Conservation (phyloP, 2,113 vertebrate genomes). For the Falco punctatus region DNA sequence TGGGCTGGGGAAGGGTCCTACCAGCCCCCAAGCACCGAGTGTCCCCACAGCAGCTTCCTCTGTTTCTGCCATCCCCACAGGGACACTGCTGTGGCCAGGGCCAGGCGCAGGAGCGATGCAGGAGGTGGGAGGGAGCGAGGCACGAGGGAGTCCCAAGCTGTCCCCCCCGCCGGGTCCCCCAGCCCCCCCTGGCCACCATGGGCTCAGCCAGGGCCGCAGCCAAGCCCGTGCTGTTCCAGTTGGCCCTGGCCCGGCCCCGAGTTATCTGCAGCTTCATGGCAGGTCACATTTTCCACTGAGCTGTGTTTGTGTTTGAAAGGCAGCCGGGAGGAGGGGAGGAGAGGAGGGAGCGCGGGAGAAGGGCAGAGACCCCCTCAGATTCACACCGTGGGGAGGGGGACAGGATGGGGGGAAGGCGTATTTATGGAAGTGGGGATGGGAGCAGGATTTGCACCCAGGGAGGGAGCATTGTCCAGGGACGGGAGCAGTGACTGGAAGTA, state of each 20-base stretch:
- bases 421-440: not conserved
- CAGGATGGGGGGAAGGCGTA: fast-evolving
- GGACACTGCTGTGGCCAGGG: fast-evolving
- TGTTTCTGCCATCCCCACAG: fast-evolving
- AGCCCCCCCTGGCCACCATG: not conserved
- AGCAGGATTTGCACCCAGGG: not conserved
- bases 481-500: not conserved
- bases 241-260: not conserved
- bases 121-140: not conserved
- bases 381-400: not conserved
- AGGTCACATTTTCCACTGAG: slow-evolving; percentile 46
- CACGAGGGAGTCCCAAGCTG: not conserved
- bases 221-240: slow-evolving; percentile 24
- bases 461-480: not conserved
- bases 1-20: not conserved
- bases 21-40: fast-evolving
- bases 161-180: not conserved
- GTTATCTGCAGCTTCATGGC: not conserved
- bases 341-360: not conserved
- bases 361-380: not conserved
- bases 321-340: not conserved
- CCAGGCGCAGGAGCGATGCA: not conserved
- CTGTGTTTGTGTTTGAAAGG: not conserved
- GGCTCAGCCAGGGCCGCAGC: not conserved
- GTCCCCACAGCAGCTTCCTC: not conserved